These are phyloP conservation scores for Actinostola sp. DNA, from an alignment of 92 coral and sea anemone species.

Conservation along the genomic window DNA sequence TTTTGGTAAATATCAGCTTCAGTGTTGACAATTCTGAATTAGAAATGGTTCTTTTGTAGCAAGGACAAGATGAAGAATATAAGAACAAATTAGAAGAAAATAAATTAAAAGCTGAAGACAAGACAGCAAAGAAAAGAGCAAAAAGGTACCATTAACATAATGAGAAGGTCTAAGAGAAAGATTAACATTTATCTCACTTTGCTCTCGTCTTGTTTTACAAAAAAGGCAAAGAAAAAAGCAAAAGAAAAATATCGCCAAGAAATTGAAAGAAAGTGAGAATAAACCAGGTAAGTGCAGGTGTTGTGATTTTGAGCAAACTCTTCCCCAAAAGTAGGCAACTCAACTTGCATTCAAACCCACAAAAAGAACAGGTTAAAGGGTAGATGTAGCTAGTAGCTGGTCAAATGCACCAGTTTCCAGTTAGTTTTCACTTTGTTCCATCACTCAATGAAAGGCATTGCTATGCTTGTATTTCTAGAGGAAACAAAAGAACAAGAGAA, in stretches of 20 bases:
- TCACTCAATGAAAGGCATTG: not conserved
- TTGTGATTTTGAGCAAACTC: too few species aligned
- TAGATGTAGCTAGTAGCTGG: not conserved
- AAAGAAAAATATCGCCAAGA: conserved; percentile 77
- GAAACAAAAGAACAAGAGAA: conserved; percentile 41
- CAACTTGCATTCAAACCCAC: too few species aligned
- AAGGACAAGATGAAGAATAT: conserved; percentile 74
- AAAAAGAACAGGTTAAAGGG: too few species aligned
- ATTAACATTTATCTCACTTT: not conserved
- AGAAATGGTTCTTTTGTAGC: conserved; percentile 31
- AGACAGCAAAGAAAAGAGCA: conserved; percentile 95
- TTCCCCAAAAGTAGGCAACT: too few species aligned
- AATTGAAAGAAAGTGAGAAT: conserved; percentile 53
- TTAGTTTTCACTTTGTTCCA: not conserved
- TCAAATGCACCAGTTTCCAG: too few species aligned
- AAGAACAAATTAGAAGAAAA: conserved; percentile 91
- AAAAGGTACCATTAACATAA: conserved; percentile 67
- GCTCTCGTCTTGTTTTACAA: not conserved
- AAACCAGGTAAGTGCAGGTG: conserved; percentile 14
- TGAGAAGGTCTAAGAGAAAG: not conserved
- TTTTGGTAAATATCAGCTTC: not conserved
- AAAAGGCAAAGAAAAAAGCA: conserved; percentile 82
- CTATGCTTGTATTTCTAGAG: not conserved
- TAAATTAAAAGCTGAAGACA: conserved; percentile 80
- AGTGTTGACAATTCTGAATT: not conserved